Percentiles rank a stretch among this genome's conserved stretches.
These are phyloP conservation scores for Tortrix viridana DNA, from an alignment of 2,888 invertebrate genomes.

Conservation along the genomic window DNA sequence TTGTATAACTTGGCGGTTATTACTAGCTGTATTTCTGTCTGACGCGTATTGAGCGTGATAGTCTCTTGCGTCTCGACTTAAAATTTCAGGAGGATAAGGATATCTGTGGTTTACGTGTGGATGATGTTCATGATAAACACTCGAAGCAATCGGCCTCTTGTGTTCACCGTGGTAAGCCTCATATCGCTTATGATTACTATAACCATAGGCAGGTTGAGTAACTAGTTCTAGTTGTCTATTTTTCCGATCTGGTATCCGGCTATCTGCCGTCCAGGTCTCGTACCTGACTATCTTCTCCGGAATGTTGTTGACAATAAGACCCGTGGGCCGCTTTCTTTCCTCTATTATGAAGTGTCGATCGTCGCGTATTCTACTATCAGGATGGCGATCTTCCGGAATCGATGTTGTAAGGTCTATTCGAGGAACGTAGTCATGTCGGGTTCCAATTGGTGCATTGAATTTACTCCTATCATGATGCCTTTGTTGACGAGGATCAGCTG, in stretches of 20 bases:
- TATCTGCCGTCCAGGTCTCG: slow-evolving; percentile 75
- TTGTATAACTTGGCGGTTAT: slow-evolving; percentile 70
- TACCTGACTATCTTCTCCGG: slow-evolving; percentile 78
- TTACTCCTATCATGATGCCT: slow-evolving; percentile 66
- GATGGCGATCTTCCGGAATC: slow-evolving; percentile 61
- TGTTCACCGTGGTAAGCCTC: slow-evolving; percentile 76
- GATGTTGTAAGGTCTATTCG: slow-evolving; percentile 78
- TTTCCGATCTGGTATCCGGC: slow-evolving; percentile 69
- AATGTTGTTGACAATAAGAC: slow-evolving; percentile 76
- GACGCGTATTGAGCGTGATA: slow-evolving; percentile 65
- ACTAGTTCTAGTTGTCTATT: slow-evolving; percentile 71
- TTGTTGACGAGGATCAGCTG: slow-evolving; percentile 68
- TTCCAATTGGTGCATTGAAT: slow-evolving; percentile 56
- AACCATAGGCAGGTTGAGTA: slow-evolving; percentile 75
- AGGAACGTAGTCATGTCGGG: slow-evolving; percentile 68
- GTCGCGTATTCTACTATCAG: slow-evolving; percentile 68
- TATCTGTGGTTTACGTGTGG: slow-evolving; percentile 62
- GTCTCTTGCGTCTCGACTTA: slow-evolving; percentile 62
- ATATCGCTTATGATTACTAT: slow-evolving; percentile 73
- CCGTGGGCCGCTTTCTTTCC: slow-evolving; percentile 73
- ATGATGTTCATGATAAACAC: slow-evolving; percentile 64
- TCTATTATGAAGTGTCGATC: slow-evolving; percentile 73
- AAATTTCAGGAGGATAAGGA: slow-evolving; percentile 60
- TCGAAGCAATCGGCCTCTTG: slow-evolving; percentile 59
- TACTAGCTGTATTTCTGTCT: slow-evolving; percentile 61